Base-by-base conservation (phyloP, 2,797 vertebrate genomes). In the Sebastes steindachneri region DNA sequence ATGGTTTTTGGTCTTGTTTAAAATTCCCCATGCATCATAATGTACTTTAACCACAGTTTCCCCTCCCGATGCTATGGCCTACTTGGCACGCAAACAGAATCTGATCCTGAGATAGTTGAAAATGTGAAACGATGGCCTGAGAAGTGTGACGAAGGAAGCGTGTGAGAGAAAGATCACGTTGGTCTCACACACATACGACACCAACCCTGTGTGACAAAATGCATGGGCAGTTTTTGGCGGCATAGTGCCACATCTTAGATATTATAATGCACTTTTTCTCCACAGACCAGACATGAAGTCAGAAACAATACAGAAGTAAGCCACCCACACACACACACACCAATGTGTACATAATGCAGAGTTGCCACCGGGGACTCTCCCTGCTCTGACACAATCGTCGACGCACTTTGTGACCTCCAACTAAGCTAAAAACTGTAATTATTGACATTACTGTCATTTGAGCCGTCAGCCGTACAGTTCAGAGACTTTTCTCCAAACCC, bases 401-500 rank as follows among this genome's bases (percentile, higher is more conserved):
- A 9, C 41, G 68, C 71, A 75, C 65, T 85, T 58, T 8, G 4
- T 85, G 86, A 90, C 89, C 83, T 80, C 45, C 69, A 45, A 6
- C 68, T 62, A 7, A 67, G 69, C 23, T 82, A 77, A 86, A 73
- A 83, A 54, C 88, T 58, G 66, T 45, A 82, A 77, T 89, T 86
- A 86, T 59, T 55, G 69, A 75, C 66, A 76, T 81, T 70, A 74
- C 73, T 57, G 73, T 84, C 71, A 81, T 64, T 75, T 26, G 23
- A 85, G 78, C 64, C 63, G 53, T 68, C 53, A 69, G 0, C 76
- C 69, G 76, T 31, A 25, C 71, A 68, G 54, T 71, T 83, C 48
- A 33, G 62, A 77, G 69, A 9, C 55, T 14, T 79, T 84, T 77
- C 26, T 86, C 65, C 64, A 10, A 75, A 62, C 23, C 71, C 0